Evolutionary conservation across 1,140 invertebrate genomes (phyloP), one percentile per base, ranked within the genome.

Genomic region (Caenorhabditis brenneri): DNA sequence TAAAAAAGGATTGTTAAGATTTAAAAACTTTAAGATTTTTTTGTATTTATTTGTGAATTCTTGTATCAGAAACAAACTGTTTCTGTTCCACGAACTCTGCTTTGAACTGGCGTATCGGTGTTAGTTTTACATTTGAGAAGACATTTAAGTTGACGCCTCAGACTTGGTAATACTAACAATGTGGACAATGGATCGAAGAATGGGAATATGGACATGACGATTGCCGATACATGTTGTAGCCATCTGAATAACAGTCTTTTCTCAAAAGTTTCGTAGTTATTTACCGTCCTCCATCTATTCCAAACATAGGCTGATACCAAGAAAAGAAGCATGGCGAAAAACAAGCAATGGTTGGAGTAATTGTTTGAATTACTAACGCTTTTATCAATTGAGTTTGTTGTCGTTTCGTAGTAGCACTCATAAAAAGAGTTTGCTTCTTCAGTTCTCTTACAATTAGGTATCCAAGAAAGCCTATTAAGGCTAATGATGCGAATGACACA

Each of bases 311-410:
- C 19, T 33, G 58, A 19, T 65, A 65, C 58, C 58, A 65, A 0
- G 58, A 65, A n/a, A 65, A 65, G 31, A 65, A 65, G 29, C 58
- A 65, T n/a, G 58, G 58, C 3, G 31, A 65, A 24, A 65, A 65
- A 36, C 58, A 65, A 5, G 58, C 58, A 4, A 65, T 19, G 0
- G 58, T 65, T 5, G 58, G 58, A 36, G 58, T 65, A 1, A 65
- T 65, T 33, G 58, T 65, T 33, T 65, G 58, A 19, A 65, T 36
- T 15, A 65, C 19, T 7, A 65, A n/a, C 19, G 58, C 58, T 16
- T 33, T 65, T 16, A 33, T 65, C 58, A 65, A 31, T 19, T 65
- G 58, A n/a, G 29, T 65, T 36, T 65, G 58, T 19, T 33, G 58
- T 19, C 16, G 7, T 65, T 33, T 65, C 5, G 29, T 65, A 9